Evolutionary conservation across 1,140 invertebrate genomes (phyloP), one percentile per base, ranked within the genome.

Genomic region (Drosophila prosaltans): DNA sequence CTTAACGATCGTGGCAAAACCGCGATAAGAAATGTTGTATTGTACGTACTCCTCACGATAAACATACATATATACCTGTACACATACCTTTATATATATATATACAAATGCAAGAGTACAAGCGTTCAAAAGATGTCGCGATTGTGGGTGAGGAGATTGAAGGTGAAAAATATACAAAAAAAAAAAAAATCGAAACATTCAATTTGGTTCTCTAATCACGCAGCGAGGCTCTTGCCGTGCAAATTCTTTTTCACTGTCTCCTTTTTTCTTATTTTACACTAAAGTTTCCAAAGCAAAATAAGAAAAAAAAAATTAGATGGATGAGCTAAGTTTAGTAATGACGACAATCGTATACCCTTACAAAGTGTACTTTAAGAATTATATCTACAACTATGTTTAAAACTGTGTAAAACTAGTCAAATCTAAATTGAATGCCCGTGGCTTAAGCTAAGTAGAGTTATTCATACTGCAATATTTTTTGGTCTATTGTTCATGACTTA

Each of bases 201-300:
- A 89, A 89, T 89, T 89, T 89, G 73, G 78, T 71, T 89, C 84
- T 89, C 84, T 89, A 89, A 89, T 89, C 84, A 89, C 84, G 84
- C 84, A 89, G 65, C 70, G 69, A 39, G 32, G 16, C 57, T 60
- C 73, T 89, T 79, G 78, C 72, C 75, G 73, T 84, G 81, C 72
- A 74, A 80, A 89, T 78, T 82, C 45, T 48, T 60, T 36, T 28
- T 40, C 28, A 55, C 32, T 62, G 58, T 16, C 62, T 11, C 6
- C n/a, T 28, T n/a, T 16, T 16, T 16, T 16, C 16, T 16, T 16
- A 0, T 16, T 16, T 16, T 16, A 16, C 16, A 16, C 28, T 4
- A 30, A 30, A 30, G 28, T 30, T 30, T 30, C 0, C 28, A 30
- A 30, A 30, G 4, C 28, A 36, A 36, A 36, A 2, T 36, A 6